These are phyloP conservation scores for Linnaemya tessellans DNA, from an alignment of 2,888 invertebrate genomes.

Conservation along the genomic window DNA sequence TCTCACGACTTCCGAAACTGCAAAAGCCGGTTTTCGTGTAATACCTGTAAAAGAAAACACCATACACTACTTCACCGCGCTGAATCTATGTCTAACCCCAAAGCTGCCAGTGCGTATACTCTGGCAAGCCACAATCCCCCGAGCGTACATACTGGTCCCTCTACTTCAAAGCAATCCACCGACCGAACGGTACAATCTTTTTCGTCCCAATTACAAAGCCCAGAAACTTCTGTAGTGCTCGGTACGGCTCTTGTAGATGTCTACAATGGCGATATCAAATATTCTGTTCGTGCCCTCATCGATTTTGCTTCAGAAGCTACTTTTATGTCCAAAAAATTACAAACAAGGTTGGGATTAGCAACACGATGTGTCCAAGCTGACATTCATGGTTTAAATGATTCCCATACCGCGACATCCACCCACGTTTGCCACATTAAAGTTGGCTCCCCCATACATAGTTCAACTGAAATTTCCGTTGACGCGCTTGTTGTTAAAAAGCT, in stretches of 20 bases:
- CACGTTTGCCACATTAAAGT: not conserved
- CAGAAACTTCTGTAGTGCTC: not conserved
- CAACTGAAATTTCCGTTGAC: not conserved
- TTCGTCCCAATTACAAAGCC: not conserved
- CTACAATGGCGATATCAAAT: not conserved
- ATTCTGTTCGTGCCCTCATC: not conserved
- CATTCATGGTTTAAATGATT: not conserved
- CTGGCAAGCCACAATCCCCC: not conserved
- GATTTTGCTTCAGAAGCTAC: not conserved
- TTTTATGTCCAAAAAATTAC: not conserved
- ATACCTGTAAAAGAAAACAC: not conserved
- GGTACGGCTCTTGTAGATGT: not conserved
- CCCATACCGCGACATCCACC: not conserved
- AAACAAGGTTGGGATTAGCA: not conserved
- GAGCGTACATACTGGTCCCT: not conserved
- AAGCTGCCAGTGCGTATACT: not conserved
- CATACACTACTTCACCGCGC: not conserved
- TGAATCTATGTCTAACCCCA: not conserved
- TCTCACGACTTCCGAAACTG: not conserved
- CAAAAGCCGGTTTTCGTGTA: not conserved
- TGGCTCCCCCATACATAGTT: not conserved
- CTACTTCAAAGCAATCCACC: not conserved
- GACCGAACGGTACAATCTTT: not conserved
- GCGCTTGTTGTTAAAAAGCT: not conserved
- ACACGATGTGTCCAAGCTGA: not conserved